Conservation (phyloP, 2,113 vertebrate genomes). For the Platichthys stellatus region DNA sequence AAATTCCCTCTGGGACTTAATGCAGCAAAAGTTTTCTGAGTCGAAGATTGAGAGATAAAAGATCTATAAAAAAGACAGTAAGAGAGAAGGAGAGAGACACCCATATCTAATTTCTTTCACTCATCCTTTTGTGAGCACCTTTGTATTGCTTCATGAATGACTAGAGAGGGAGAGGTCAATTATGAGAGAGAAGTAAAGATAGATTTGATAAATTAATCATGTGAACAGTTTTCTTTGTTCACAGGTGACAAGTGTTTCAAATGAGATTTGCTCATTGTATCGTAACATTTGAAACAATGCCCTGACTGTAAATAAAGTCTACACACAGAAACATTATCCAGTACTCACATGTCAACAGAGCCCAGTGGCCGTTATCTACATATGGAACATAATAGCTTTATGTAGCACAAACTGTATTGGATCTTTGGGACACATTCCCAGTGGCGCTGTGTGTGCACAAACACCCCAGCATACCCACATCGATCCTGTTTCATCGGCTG, state of each 20-base stretch:
- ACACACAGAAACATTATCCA: conserved; percentile 42
- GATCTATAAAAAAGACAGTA: background rate
- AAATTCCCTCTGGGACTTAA: conserved; percentile 1
- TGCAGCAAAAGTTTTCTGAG: no score
- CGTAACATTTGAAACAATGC: background rate
- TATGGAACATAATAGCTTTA: conserved; percentile 34
- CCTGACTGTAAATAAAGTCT: background rate
- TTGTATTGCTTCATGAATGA: background rate
- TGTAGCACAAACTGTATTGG: background rate
- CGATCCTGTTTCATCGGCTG: conserved; percentile 46
- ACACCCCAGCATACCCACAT: conserved; percentile 17
- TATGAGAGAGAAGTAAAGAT: background rate
- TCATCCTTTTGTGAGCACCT: background rate
- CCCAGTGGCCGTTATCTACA: conserved; percentile 25
- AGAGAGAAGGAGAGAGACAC: background rate
- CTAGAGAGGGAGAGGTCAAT: background rate
- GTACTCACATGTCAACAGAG: conserved; percentile 10
- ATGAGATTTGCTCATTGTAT: background rate
- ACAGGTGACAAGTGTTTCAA: background rate
- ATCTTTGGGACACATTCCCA: conserved; percentile 15
- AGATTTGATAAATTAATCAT: background rate
- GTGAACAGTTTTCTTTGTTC: background rate
- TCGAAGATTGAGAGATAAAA: no score
- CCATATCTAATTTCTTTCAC: conserved; percentile 14
- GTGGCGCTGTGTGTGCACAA: background rate